Evolutionary conservation across 2,797 vertebrate species (phyloP), one percentile per base, ranked within the genome.

Genomic region (Hylomyscus alleni): DNA sequence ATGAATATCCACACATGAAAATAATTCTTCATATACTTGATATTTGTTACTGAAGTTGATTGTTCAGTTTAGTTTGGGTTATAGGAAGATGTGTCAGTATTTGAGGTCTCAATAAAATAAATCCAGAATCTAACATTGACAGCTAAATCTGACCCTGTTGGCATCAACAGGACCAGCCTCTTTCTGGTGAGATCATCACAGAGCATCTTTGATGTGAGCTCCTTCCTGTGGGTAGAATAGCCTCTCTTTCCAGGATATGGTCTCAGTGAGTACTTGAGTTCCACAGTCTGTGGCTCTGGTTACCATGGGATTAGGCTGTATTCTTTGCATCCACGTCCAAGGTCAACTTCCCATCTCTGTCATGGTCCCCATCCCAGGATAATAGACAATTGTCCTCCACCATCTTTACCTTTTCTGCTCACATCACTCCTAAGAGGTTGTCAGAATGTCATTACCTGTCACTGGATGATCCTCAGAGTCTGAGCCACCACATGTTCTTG

Each of bases 171-270:
- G 14, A 40, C 13, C 17, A 69, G 24, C 22, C 3, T 19, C 3
- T 60, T 78, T 29, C 50, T 90, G 3, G 2, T 20, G 29, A 22
- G 29, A 5, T 76, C 65, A 14, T 56, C 37, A 6, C 50, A 65
- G 58, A 72, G 44, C 34, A 12, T 1, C 8, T 24, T 44, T 1
- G 11, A 0, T 17, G 19, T 31, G 14, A 6, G 8, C 37, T 40
- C 13, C 31, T 67, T 19, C 22, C 22, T 62, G 8, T 52, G 34
- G 1, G 14, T 10, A 86, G 67, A 50, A 22, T 0, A 15, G 24
- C 22, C 20, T 15, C 31, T 95, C 44, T 50, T n/a, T 72, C 22
- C 10, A 13, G 26, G 26, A 13, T 37, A 17, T 13, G 24, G n/a
- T 31, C 29, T 10, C 31, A 14, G 15, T 69, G 10, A 3, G 0